A percentile compares a stretch with the other conserved stretches of the same genome.
Conservation (phyloP, 2,113 vertebrate genomes). For the Pagrus major region DNA sequence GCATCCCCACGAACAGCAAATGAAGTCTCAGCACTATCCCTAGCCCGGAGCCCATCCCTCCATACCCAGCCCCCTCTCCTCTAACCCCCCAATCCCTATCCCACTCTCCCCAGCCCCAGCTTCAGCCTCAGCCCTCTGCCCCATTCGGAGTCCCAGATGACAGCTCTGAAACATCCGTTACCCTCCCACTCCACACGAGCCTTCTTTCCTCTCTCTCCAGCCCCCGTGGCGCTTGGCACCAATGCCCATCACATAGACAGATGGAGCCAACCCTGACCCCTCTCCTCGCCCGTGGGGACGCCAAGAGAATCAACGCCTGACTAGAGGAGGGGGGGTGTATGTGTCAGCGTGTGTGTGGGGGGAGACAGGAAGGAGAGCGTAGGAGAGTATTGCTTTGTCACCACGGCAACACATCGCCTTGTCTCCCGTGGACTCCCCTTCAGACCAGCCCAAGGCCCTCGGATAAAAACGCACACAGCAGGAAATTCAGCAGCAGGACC, state of each 20-base stretch:
- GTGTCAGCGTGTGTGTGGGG: background rate
- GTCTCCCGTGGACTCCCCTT: slow-evolving; percentile 60
- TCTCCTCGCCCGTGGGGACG: slow-evolving; percentile 70
- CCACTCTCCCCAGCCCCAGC: background rate
- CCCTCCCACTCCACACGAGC: slow-evolving; percentile 51
- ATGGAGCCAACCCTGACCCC: slow-evolving; percentile 83
- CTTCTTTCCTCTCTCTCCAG: slow-evolving; percentile 61
- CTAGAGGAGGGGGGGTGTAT: slow-evolving; percentile 40
- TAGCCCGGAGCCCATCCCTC: background rate
- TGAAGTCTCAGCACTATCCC: slow-evolving; percentile 36
- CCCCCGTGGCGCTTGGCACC: slow-evolving; percentile 79
- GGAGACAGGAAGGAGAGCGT: slow-evolving; percentile 36
- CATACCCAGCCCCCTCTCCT: slow-evolving; percentile 25
- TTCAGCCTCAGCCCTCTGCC: slow-evolving; percentile 38
- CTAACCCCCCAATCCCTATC: slow-evolving; percentile 24
- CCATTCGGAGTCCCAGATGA: slow-evolving; percentile 68
- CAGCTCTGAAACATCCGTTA: slow-evolving; percentile 71
- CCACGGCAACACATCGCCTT: slow-evolving; percentile 61
- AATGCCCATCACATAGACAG: slow-evolving; percentile 77
- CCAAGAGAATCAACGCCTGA: slow-evolving; percentile 70
- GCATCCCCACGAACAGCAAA: slow-evolving; percentile 22
- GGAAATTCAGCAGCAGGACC: slow-evolving; percentile 45
- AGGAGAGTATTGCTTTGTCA: slow-evolving; percentile 61
- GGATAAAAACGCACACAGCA: slow-evolving; percentile 49
- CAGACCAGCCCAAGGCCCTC: slow-evolving; percentile 25